phyloP scores from a whole-genome alignment of 2,888 invertebrate genomes.

The Nesidiocoris tenuis region DNA sequence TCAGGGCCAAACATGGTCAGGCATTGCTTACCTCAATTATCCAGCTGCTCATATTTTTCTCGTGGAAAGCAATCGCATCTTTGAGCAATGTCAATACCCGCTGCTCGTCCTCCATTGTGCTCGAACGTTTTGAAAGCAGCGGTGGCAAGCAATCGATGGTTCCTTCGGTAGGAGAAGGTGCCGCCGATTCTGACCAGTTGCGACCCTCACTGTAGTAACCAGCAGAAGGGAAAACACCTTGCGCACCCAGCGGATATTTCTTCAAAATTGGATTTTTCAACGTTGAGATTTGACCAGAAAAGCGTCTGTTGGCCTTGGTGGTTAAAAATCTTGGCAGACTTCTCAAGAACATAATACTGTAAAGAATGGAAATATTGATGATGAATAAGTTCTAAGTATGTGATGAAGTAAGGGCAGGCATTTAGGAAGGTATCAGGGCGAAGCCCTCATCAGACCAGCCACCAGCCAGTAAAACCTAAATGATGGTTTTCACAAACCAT shows the following conservation, averaged over 20 bases:
- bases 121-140: conserved; percentile 23
- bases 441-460: too few species aligned
- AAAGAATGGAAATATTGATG: neutral
- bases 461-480: too few species aligned
- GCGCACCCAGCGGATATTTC: too few species aligned
- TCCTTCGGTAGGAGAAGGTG: neutral
- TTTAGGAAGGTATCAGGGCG: too few species aligned
- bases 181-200: conserved; percentile 5
- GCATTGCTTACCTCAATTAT: conserved; percentile 50
- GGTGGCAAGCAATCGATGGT: conserved; percentile 19
- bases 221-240: too few species aligned
- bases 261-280: too few species aligned
- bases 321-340: neutral
- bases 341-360: neutral
- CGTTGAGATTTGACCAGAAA: too few species aligned
- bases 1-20: neutral
- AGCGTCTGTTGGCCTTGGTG: neutral
- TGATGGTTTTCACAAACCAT: too few species aligned
- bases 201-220: neutral
- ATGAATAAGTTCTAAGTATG: too few species aligned
- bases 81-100: conserved; percentile 49
- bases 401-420: too few species aligned
- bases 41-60: conserved; percentile 51
- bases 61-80: conserved; percentile 50
- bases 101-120: conserved; percentile 51